Conservation (phyloP, 2,797 vertebrate genomes). For the Poecilia velifera region DNA sequence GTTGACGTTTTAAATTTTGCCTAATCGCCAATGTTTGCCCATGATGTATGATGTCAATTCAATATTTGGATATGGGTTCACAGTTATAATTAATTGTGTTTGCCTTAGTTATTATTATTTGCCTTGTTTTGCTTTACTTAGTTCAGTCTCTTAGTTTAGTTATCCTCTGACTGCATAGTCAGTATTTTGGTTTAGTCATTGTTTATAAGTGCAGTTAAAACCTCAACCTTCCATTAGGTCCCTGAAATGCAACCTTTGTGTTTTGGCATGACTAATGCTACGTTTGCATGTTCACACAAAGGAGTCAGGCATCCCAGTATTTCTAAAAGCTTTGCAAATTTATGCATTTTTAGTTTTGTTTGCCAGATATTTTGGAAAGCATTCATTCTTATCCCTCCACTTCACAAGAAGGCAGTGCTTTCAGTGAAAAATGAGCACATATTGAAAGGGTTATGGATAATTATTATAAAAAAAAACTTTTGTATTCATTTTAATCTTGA, state of each 20-base stretch:
- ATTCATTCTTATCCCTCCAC: background rate
- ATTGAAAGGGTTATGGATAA: background rate
- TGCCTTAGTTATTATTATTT: too few species aligned
- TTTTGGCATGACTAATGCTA: background rate
- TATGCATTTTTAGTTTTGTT: background rate
- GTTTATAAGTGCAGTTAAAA: conserved; percentile 35
- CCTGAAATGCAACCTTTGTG: background rate
- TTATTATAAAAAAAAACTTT: background rate
- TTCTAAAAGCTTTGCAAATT: background rate
- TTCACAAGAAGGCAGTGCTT: background rate
- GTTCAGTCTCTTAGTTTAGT: too few species aligned
- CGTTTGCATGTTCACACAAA: conserved; percentile 2
- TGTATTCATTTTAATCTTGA: background rate
- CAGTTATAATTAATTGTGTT: too few species aligned
- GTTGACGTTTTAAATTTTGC: too few species aligned
- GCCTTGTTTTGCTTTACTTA: too few species aligned
- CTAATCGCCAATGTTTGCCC: too few species aligned
- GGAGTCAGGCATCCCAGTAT: conserved; percentile 34
- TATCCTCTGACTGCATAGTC: too few species aligned
- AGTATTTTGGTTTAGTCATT: conserved; percentile 51
- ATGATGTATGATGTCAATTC: too few species aligned
- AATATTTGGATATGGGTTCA: too few species aligned
- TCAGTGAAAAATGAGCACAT: background rate
- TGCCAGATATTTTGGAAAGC: background rate
- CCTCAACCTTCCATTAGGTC: background rate